Evolutionary conservation across 2,113 vertebrate species (phyloP), one percentile per base, ranked within the genome.

Genomic region (Triplophysa siluroides): DNA sequence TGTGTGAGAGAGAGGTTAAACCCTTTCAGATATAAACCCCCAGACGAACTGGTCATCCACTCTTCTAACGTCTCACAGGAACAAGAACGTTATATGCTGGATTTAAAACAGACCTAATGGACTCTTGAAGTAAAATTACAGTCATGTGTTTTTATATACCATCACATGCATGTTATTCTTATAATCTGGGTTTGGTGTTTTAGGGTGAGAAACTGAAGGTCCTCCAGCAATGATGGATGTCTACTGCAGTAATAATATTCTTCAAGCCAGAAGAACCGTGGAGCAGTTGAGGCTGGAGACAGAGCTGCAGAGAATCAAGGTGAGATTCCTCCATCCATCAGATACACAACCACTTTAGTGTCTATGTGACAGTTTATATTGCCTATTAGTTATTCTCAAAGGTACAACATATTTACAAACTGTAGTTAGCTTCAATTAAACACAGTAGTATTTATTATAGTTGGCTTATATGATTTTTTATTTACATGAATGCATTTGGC

Each of bases 251-350:
- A 92, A 79, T 86, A 92, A 91, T 60, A 89, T 91, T 2, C 85
- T 93, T 62, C 92, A 93, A 83, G 93, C 93, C 23, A 90, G 89
- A 58, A 87, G 87, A 76, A 84, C 93, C 0, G 91, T 95, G 86
- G 94, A 95, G 78, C 94, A 94, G 83, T 91, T 96, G 18, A 83
- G 81, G 56, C 78, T 94, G 83, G 94, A 95, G 75, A 94, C 91
- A 0, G 81, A 85, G 77, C 92, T 93, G 13, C 89, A 95, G 52
- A 93, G 92, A 3, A 86, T 94, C 69, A 93, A 94, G 94, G 94
- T 95, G 76, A 86, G 90, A 68, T n/a, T 6, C 21, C 6, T 16
- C 18, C 8, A 77, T 12, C 21, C 8, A 18, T 24, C 16, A 19
- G 18, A 6, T 16, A 58, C 3, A 58, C 19, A 6, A 62, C 2